Evolutionary conservation across 2,797 vertebrate species (phyloP).

Genomic region (Karalla daura): DNA sequence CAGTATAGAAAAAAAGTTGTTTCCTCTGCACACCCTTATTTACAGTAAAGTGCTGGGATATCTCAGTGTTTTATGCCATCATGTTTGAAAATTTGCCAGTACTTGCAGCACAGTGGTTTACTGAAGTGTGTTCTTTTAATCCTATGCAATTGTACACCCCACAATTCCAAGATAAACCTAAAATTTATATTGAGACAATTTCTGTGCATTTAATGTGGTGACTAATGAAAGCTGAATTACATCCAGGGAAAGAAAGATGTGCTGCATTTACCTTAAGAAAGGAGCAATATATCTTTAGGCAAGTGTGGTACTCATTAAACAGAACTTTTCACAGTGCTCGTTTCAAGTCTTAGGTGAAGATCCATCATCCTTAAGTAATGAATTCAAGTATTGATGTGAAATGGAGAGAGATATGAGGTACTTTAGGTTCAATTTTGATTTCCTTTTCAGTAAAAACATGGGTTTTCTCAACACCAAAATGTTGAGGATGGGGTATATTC

Average conservation of each 20-base stretch:
- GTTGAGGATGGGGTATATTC: conserved; percentile 1
- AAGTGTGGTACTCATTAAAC: neutral
- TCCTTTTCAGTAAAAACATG: conserved; percentile 8
- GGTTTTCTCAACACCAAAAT: neutral
- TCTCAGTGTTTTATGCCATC: conserved; percentile 40
- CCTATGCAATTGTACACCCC: neutral
- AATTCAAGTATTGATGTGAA: conserved; percentile 19
- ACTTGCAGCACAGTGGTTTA: conserved; percentile 44
- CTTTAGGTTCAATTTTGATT: conserved; percentile 21
- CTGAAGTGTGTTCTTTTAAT: conserved; percentile 24
- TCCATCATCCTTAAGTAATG: conserved; percentile 7
- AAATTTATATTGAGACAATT: neutral
- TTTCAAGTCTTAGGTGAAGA: conserved; percentile 2
- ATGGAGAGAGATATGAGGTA: conserved; percentile 9
- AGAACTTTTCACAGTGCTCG: neutral
- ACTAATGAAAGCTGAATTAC: neutral
- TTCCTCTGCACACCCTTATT: conserved; percentile 49
- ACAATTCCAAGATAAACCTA: conserved; percentile 1
- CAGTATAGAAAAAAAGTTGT: conserved; percentile 41
- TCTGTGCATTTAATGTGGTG: neutral
- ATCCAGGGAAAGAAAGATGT: neutral
- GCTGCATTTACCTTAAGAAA: neutral
- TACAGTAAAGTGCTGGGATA: conserved; percentile 33
- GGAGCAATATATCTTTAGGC: conserved; percentile 7
- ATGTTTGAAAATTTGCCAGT: conserved; percentile 42